phyloP scores from a whole-genome alignment of 2,113 vertebrate genomes.

The Sminthopsis crassicaudata region DNA sequence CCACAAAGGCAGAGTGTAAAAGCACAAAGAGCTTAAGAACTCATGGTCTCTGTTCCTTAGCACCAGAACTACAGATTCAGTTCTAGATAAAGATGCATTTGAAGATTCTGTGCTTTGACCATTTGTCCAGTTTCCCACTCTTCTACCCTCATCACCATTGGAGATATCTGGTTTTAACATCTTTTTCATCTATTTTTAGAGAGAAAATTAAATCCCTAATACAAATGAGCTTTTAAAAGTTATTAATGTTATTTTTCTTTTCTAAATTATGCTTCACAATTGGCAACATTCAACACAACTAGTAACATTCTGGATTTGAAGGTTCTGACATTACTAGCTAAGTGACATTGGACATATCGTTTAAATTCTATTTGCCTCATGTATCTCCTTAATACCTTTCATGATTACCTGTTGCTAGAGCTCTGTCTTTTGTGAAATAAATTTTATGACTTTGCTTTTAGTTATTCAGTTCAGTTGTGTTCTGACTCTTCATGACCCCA shows the following conservation, averaged over 20 bases:
- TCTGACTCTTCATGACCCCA: background rate
- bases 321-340: background rate
- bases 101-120: accelerated
- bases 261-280: background rate
- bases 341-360: background rate
- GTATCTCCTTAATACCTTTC: background rate
- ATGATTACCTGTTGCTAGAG: background rate
- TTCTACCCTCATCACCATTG: background rate
- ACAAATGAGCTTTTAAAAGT: background rate
- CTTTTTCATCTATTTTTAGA: background rate
- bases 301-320: background rate
- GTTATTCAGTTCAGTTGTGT: background rate
- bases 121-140: background rate
- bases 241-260: background rate
- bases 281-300: background rate
- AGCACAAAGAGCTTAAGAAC: too few relatives aligned
- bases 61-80: too few relatives aligned
- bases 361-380: background rate
- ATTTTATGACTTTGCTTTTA: background rate
- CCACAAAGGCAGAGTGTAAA: too few relatives aligned
- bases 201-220: background rate
- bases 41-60: too few relatives aligned
- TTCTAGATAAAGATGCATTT: too few relatives aligned
- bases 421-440: background rate
- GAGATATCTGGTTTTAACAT: background rate